These are phyloP conservation scores for Xanthorhoe designata DNA, from an alignment of 2,888 invertebrate genomes.

Conservation along the genomic window DNA sequence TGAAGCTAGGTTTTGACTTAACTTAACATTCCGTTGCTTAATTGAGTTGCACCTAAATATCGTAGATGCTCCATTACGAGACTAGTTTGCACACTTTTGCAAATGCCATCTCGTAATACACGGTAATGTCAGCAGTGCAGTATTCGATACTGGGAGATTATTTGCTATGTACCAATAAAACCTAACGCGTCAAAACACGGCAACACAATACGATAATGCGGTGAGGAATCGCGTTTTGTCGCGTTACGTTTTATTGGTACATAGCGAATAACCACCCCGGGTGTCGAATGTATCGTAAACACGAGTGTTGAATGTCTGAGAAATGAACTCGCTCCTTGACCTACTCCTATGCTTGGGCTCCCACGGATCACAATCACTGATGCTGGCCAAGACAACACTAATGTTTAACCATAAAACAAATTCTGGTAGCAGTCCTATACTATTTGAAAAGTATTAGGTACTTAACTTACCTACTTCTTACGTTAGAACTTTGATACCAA, in stretches of 20 bases:
- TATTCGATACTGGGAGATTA: constrained; percentile 3
- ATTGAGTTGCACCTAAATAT: constrained; percentile 41
- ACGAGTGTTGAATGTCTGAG: constrained; percentile 52
- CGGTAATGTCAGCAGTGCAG: constrained; percentile 37
- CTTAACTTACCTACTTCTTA: no score
- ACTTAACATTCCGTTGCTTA: constrained; percentile 37
- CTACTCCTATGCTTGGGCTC: constrained; percentile 57
- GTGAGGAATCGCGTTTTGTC: no score
- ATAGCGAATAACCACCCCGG: not conserved
- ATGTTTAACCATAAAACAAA: not conserved
- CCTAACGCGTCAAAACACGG: no score
- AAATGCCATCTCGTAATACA: constrained; percentile 39
- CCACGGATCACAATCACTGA: constrained; percentile 68
- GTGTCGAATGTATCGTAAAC: constrained; percentile 13
- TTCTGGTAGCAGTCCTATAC: not conserved
- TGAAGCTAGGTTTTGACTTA: not conserved
- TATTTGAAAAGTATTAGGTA: not conserved
- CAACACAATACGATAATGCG: no score
- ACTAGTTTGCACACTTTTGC: constrained; percentile 42
- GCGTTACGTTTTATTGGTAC: no score
- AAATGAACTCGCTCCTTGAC: constrained; percentile 67
- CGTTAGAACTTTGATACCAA: not conserved
- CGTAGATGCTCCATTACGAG: constrained; percentile 41
- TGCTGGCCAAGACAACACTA: constrained; percentile 7
- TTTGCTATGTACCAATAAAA: no score